Percentiles rank a stretch among this genome's conserved stretches.
phyloP scores from a whole-genome alignment of 2,888 invertebrate genomes.

The Leptinotarsa haldemani region DNA sequence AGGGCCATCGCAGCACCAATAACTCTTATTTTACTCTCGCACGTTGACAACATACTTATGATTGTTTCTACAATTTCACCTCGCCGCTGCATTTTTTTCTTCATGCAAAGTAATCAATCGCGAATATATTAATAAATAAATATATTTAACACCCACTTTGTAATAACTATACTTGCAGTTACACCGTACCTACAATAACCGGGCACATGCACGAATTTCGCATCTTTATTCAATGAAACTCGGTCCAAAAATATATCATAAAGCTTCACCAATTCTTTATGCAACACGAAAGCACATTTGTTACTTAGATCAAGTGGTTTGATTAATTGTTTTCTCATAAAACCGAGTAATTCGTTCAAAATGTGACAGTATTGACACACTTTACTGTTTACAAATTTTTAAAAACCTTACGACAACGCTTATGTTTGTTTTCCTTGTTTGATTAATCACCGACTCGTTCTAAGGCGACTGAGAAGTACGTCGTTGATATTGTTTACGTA shows the following conservation, averaged over 20 bases:
- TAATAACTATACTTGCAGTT: slow-evolving; percentile 43
- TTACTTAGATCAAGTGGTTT: slow-evolving; percentile 23
- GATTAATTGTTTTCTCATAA: slow-evolving; percentile 35
- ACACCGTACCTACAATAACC: slow-evolving; percentile 24
- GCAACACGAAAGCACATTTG: slow-evolving; percentile 32
- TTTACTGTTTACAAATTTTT: slow-evolving; percentile 46
- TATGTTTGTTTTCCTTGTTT: slow-evolving; percentile 25
- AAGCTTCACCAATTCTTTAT: slow-evolving; percentile 12
- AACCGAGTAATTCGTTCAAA: slow-evolving; percentile 35
- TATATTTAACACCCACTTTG: slow-evolving; percentile 50
- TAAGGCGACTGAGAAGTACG: slow-evolving; percentile 25
- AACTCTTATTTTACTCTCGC: slow-evolving; percentile 31
- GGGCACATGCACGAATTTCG: slow-evolving; percentile 42
- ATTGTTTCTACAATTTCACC: slow-evolving; percentile 41
- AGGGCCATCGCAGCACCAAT: slow-evolving; percentile 7
- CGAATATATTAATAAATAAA: slow-evolving; percentile 52
- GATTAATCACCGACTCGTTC: background rate
- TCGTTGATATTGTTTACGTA: slow-evolving; percentile 27
- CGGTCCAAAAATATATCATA: slow-evolving; percentile 17
- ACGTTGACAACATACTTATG: slow-evolving; percentile 29
- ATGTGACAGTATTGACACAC: slow-evolving; percentile 41
- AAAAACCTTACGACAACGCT: slow-evolving; percentile 25
- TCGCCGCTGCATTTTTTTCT: slow-evolving; percentile 41
- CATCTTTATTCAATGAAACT: slow-evolving; percentile 37
- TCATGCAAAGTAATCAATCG: slow-evolving; percentile 41